These are phyloP conservation scores for Apaloderma vittatum DNA, from an alignment of 2,113 vertebrate species.

Conservation along the genomic window DNA sequence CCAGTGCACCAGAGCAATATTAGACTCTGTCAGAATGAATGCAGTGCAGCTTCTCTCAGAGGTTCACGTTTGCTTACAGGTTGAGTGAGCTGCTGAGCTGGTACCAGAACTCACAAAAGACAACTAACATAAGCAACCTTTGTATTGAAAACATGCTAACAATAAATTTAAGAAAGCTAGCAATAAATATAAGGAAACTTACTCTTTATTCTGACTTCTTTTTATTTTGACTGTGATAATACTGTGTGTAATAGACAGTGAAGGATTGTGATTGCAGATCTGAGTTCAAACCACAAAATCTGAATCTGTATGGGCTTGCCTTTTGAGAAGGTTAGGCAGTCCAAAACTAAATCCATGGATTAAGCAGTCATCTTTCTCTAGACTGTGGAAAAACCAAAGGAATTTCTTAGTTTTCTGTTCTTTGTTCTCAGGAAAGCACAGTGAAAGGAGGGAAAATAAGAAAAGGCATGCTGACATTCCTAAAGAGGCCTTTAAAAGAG, in stretches of 20 bases:
- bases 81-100: slow-evolving; percentile 14
- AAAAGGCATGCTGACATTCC: not conserved
- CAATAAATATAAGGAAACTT: not conserved
- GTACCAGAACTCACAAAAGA: not conserved
- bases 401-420: slow-evolving; percentile 58
- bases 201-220: not conserved
- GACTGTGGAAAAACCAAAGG: slow-evolving; percentile 25
- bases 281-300: slow-evolving; percentile 46
- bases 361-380: slow-evolving; percentile 32
- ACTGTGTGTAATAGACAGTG: not conserved
- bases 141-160: not conserved
- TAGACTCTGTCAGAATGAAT: slow-evolving; percentile 6
- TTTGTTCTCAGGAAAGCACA: slow-evolving; percentile 52
- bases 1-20: slow-evolving; percentile 59
- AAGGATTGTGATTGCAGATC: not conserved
- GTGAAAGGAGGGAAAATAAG: slow-evolving; percentile 47
- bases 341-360: slow-evolving; percentile 40
- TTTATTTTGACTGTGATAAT: not conserved
- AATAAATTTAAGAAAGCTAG: not conserved
- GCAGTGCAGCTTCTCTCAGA: not conserved
- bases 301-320: slow-evolving; percentile 16
- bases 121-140: not conserved
- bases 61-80: not conserved
- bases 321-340: slow-evolving; percentile 45
- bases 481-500: not conserved